phyloP scores from a whole-genome alignment of 1,140 invertebrate species.

The Hylaeus volcanicus region DNA sequence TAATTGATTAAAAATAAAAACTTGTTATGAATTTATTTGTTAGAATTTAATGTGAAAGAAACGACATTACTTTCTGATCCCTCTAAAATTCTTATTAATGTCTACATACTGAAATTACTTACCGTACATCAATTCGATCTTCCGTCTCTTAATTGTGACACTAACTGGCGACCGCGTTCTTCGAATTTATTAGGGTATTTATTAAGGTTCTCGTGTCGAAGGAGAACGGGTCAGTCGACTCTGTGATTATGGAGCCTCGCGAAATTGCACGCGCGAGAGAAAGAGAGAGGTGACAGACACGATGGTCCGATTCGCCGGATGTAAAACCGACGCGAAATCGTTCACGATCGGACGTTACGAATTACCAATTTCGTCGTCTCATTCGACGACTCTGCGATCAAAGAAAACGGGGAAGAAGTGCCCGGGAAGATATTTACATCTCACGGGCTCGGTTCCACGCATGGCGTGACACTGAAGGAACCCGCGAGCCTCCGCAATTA shows the following conservation, averaged over 20 bases:
- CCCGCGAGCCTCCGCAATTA: slow-evolving; percentile 73
- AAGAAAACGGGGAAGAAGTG: slow-evolving; percentile 49
- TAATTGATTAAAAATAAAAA: too few species aligned
- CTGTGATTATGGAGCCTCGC: not conserved
- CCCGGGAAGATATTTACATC: slow-evolving; percentile 49
- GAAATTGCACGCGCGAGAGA: not conserved
- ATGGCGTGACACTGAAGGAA: slow-evolving; percentile 77
- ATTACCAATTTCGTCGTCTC: slow-evolving; percentile 60
- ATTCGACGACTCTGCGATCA: slow-evolving; percentile 19
- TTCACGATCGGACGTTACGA: slow-evolving; percentile 51
- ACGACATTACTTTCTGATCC: too few species aligned
- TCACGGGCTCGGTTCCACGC: slow-evolving; percentile 57
- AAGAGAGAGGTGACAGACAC: not conserved
- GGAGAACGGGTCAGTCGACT: not conserved
- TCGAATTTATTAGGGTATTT: not conserved
- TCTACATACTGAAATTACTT: too few species aligned
- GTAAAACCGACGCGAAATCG: slow-evolving; percentile 43
- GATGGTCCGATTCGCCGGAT: slow-evolving; percentile 25
- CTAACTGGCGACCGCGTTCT: not conserved
- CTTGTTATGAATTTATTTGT: too few species aligned
- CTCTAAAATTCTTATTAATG: too few species aligned
- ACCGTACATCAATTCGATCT: too few species aligned
- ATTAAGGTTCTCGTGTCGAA: not conserved
- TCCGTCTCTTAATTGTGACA: not conserved
- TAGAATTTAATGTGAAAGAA: too few species aligned